Evolutionary conservation across 1,140 invertebrate species (phyloP).

Genomic region (Drosophila busckii): DNA sequence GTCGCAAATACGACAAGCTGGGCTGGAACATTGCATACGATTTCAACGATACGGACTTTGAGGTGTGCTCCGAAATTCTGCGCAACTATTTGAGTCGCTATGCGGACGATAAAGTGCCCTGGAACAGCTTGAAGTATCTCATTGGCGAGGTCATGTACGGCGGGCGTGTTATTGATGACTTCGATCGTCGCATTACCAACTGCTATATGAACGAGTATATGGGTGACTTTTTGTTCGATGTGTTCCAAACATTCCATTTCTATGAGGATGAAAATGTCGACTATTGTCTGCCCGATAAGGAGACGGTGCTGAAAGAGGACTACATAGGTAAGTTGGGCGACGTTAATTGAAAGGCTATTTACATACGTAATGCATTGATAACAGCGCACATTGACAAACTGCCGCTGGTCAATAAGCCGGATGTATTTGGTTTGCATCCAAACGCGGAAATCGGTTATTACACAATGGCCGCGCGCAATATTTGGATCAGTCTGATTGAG

Average conservation of each 20-base stretch:
- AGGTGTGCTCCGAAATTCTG: conserved; percentile 90
- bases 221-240: conserved; percentile 94
- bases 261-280: conserved; percentile 87
- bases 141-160: conserved; percentile 97
- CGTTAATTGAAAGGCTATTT: conserved; percentile 12
- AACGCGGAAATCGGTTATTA: conserved; percentile 97
- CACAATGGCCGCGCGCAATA: conserved; percentile 88
- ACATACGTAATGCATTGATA: conserved; percentile 57
- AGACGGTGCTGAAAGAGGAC: conserved; percentile 82
- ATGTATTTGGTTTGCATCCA: conserved; percentile 93
- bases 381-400: conserved; percentile 83
- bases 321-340: conserved; percentile 82
- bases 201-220: conserved; percentile 96
- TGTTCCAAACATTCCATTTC: conserved; percentile 93
- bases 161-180: conserved; percentile 92
- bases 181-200: conserved; percentile 89
- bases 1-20: conserved; percentile 94
- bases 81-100: conserved; percentile 89
- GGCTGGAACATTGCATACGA: conserved; percentile 96
- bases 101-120: conserved; percentile 84
- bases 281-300: conserved; percentile 87
- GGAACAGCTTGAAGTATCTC: conserved; percentile 93
- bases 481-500: conserved; percentile 91
- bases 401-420: conserved; percentile 87
- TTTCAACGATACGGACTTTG: conserved; percentile 95